A percentile compares a stretch with the other conserved stretches of the same genome.
phyloP scores from a whole-genome alignment of 2,888 invertebrate species.

The Dicycla oo region DNA sequence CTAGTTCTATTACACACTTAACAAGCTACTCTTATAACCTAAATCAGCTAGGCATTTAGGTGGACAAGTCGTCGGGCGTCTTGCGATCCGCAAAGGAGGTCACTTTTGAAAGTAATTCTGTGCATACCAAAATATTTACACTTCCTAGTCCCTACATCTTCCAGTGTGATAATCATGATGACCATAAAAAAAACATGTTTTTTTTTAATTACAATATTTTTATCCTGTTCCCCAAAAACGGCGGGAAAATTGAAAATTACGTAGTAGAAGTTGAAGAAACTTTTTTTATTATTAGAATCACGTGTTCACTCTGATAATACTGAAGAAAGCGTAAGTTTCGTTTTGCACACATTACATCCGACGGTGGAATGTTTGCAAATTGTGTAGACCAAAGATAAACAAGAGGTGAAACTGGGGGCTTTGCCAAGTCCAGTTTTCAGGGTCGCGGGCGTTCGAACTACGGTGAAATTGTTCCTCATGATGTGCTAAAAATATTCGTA shows the following conservation, averaged over 20 bases:
- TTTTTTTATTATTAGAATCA: slow-evolving; percentile 21
- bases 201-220: neutral
- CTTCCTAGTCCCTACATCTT: slow-evolving; percentile 12
- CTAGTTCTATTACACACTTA: neutral
- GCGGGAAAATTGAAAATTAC: slow-evolving; percentile 68
- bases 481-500: slow-evolving; percentile 87
- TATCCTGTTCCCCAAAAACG: slow-evolving; percentile 41
- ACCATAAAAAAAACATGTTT: neutral
- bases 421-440: slow-evolving; percentile 88
- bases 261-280: neutral
- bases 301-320: slow-evolving; percentile 38
- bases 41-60: slow-evolving; percentile 14
- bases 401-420: slow-evolving; percentile 82
- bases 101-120: slow-evolving; percentile 79
- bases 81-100: slow-evolving; percentile 74
- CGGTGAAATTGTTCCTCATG: slow-evolving; percentile 87
- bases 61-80: slow-evolving; percentile 38
- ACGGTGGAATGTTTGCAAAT: slow-evolving; percentile 70
- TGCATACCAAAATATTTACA: slow-evolving; percentile 54
- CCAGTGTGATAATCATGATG: neutral
- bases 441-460: slow-evolving; percentile 82
- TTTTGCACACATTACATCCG: slow-evolving; percentile 53
- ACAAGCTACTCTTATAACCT: neutral
- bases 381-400: slow-evolving; percentile 79
- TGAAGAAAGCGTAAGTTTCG: slow-evolving; percentile 50